A percentile compares a stretch with the other conserved stretches of the same genome.
These are phyloP conservation scores for Colostygia pectinataria DNA, from an alignment of 2,888 invertebrate genomes.

Conservation along the genomic window DNA sequence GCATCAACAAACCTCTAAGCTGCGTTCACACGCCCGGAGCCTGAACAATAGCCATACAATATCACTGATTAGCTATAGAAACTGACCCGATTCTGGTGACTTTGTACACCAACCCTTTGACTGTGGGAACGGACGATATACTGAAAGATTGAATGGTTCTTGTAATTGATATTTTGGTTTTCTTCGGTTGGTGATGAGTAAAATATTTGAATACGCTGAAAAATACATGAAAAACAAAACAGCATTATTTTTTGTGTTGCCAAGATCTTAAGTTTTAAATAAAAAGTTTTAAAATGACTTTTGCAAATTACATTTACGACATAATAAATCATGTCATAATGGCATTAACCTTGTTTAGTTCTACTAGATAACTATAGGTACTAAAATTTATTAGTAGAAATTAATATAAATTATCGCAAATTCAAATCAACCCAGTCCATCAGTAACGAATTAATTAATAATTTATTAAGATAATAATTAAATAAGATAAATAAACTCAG, in stretches of 20 bases:
- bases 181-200: too few species aligned
- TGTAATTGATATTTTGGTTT: too few species aligned
- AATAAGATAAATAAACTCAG: conserved; percentile 54
- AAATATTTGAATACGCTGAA: too few species aligned
- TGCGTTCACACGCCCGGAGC: conserved; percentile 15
- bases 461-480: conserved; percentile 22
- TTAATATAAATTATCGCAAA: background rate
- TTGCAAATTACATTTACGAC: too few species aligned
- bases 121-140: conserved; percentile 14
- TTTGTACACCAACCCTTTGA: conserved; percentile 18
- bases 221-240: too few species aligned
- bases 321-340: too few species aligned
- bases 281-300: too few species aligned
- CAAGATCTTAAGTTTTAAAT: too few species aligned
- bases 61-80: conserved; percentile 62
- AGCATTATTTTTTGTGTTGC: too few species aligned
- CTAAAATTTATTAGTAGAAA: too few species aligned
- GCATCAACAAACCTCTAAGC: conserved; percentile 4
- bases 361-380: too few species aligned
- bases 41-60: conserved; percentile 47
- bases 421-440: conserved; percentile 5
- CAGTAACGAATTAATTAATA: conserved; percentile 24
- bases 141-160: conserved; percentile 7
- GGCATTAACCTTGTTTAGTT: too few species aligned
- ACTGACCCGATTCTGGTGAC: conserved; percentile 32